phyloP scores from a whole-genome alignment of 2,797 vertebrate genomes.

The Streptopelia turtur region DNA sequence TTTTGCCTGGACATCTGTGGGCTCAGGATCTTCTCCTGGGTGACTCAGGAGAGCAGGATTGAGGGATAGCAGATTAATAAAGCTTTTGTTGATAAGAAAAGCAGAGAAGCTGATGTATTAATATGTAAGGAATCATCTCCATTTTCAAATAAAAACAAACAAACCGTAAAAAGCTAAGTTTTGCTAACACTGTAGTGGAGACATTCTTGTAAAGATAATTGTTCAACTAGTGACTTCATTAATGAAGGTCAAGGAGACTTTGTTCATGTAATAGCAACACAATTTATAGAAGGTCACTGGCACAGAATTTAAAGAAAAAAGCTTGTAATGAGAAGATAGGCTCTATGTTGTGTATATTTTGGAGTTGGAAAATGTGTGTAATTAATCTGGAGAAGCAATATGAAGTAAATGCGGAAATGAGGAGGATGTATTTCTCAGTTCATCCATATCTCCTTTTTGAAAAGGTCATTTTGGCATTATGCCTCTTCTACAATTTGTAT shows the following conservation, averaged over 20 bases:
- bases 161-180: neutral
- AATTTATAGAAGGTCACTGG: neutral
- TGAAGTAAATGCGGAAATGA: neutral
- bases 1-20: neutral
- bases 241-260: neutral
- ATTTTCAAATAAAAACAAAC: neutral
- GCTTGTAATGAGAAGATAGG: neutral
- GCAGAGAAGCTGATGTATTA: neutral
- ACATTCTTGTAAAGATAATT: neutral
- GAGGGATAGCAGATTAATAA: neutral
- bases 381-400: neutral
- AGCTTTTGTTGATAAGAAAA: neutral
- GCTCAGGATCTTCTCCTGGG: neutral
- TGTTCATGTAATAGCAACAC: accelerated
- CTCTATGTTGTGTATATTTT: neutral
- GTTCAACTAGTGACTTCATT: neutral
- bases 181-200: neutral
- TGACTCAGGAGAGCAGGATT: neutral
- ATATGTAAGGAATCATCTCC: neutral
- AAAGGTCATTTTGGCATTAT: slow-evolving; percentile 18
- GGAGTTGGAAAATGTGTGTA: neutral
- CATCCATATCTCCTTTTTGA: neutral
- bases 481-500: neutral
- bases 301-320: neutral
- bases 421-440: neutral